Conservation (phyloP, 2,797 vertebrate genomes). For the Phalanger gymnotis region DNA sequence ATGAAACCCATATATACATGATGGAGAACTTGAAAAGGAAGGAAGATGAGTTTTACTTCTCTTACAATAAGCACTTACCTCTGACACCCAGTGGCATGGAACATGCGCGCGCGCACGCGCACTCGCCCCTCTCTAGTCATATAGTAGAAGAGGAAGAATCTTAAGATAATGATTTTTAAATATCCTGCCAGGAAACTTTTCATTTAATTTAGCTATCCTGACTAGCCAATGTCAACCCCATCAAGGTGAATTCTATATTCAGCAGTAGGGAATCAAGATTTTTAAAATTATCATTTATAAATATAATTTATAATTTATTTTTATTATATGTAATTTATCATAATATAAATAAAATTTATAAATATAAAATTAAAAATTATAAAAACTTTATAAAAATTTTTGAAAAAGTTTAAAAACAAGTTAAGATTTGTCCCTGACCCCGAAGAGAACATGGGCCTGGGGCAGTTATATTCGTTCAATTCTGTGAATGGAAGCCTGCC, state of each 20-base stretch:
- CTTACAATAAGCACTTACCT: not conserved
- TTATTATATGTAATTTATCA: no score
- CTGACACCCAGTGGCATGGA: not conserved
- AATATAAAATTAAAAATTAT: not conserved
- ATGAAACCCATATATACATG: not conserved
- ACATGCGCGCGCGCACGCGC: not conserved
- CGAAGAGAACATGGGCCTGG: not conserved
- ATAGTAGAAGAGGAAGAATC: not conserved
- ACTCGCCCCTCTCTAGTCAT: not conserved
- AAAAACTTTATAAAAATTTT: no score
- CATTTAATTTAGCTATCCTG: constrained; percentile 29
- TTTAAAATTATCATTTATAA: no score
- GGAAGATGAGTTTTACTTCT: not conserved
- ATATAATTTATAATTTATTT: no score
- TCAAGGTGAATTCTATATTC: not conserved
- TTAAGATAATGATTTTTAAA: constrained; percentile 29
- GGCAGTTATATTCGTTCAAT: not conserved
- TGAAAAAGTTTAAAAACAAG: constrained; percentile 50
- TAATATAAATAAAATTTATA: no score
- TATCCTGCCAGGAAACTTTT: constrained; percentile 15
- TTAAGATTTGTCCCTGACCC: constrained; percentile 23
- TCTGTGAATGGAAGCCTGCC: not conserved
- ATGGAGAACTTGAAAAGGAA: constrained; percentile 26
- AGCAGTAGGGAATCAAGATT: constrained; percentile 29
- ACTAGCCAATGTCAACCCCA: constrained; percentile 7